A percentile compares a stretch with the other conserved stretches of the same genome.
These are phyloP conservation scores for Rhinolophus sinicus DNA, from an alignment of 2,113 vertebrate genomes.

Conservation along the genomic window DNA sequence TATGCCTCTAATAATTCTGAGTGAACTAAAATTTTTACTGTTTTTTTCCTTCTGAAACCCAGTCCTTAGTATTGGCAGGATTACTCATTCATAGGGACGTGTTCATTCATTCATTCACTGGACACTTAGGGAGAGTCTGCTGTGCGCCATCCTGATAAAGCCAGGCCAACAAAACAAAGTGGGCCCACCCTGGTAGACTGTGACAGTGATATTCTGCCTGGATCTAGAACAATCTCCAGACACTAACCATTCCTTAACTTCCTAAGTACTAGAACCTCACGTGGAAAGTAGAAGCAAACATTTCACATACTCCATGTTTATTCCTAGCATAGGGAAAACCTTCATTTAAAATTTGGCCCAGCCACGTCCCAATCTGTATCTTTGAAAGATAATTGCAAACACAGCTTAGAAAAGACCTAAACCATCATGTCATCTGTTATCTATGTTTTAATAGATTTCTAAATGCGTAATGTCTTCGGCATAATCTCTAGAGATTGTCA, in stretches of 20 bases:
- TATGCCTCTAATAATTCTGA: not conserved
- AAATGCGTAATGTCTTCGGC: rapidly evolving
- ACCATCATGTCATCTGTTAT: not conserved
- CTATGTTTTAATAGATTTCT: not conserved
- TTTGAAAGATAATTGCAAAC: too few species aligned
- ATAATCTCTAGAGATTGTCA: rapidly evolving
- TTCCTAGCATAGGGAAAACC: not conserved
- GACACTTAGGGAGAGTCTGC: not conserved
- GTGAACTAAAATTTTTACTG: not conserved
- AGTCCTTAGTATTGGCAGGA: not conserved
- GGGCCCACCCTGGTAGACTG: rapidly evolving
- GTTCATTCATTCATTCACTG: rapidly evolving
- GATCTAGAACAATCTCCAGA: not conserved
- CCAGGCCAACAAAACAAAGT: rapidly evolving
- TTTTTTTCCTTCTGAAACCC: not conserved
- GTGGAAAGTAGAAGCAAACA: rapidly evolving
- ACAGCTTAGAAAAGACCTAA: not conserved
- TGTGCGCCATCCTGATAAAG: not conserved
- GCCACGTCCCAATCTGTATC: not conserved
- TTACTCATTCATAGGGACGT: rapidly evolving
- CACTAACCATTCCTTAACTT: rapidly evolving
- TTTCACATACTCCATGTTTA: rapidly evolving
- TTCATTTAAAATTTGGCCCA: too few species aligned
- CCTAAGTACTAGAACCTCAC: not conserved
- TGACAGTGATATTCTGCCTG: not conserved